These are phyloP conservation scores for Stercorarius parasiticus DNA, from an alignment of 2,113 vertebrate genomes.

Conservation along the genomic window DNA sequence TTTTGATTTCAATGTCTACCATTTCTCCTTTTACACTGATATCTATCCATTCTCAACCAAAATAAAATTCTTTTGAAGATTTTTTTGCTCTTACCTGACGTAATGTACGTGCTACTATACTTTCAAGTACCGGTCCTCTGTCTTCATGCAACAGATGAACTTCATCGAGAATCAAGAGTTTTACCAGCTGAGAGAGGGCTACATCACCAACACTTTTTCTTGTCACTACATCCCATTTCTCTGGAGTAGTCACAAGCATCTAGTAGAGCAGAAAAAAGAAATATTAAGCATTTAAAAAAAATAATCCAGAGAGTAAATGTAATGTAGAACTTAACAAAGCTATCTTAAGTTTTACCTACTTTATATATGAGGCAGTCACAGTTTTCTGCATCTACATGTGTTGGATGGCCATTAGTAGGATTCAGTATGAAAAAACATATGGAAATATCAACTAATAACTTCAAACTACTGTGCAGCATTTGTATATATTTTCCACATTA, in stretches of 20 bases:
- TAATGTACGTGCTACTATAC: slow-evolving; percentile 94
- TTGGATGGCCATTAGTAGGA: not conserved
- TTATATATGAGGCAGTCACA: not conserved
- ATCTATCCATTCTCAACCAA: not conserved
- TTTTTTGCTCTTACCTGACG: slow-evolving; percentile 82
- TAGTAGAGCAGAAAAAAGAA: slow-evolving; percentile 43
- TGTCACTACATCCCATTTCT: slow-evolving; percentile 99
- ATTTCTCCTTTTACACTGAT: not conserved
- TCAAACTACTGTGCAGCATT: not conserved
- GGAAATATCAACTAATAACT: not conserved
- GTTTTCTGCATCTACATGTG: not conserved
- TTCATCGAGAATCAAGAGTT: slow-evolving; percentile 94
- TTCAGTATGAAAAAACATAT: not conserved
- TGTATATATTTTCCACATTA: not conserved
- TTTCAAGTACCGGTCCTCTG: slow-evolving; percentile 95
- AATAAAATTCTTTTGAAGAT: not conserved
- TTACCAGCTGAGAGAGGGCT: slow-evolving; percentile 92
- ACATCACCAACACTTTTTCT: slow-evolving; percentile 98
- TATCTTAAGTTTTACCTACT: not conserved
- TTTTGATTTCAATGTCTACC: not conserved
- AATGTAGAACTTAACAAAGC: not conserved
- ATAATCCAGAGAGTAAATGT: not conserved
- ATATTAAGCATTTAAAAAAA: not conserved
- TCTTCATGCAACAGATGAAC: slow-evolving; percentile 97
- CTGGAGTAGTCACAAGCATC: slow-evolving; percentile 98